Percentiles rank a stretch among this genome's conserved stretches.
Conservation (phyloP, 2,113 vertebrate genomes). For the Marmota monax region DNA sequence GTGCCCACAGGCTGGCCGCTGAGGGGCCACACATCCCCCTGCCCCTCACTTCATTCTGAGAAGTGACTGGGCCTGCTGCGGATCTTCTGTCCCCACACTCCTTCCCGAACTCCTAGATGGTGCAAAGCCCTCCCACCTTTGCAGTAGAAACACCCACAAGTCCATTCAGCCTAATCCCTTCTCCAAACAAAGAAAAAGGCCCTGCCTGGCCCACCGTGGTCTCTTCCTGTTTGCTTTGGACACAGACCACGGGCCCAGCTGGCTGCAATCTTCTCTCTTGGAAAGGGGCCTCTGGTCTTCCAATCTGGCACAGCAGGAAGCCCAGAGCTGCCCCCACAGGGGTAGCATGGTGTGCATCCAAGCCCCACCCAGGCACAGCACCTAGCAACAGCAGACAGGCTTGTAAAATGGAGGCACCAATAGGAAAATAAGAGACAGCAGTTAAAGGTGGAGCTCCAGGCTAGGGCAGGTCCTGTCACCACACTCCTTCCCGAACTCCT, state of each 20-base stretch:
- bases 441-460: background rate
- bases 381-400: background rate
- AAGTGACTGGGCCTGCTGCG: background rate
- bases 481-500: background rate
- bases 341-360: background rate
- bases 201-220: background rate
- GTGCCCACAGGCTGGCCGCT: background rate
- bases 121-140: background rate
- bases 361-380: background rate
- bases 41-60: background rate
- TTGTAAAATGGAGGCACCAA: background rate
- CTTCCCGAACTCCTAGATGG: too few relatives aligned
- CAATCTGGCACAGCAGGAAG: background rate
- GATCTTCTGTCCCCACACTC: too few relatives aligned
- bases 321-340: background rate
- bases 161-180: background rate
- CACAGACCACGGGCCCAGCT: slow-evolving; percentile 30
- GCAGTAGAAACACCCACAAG: background rate
- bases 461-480: fast-evolving
- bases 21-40: background rate
- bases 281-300: slow-evolving; percentile 33
- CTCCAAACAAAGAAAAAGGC: slow-evolving; percentile 72
- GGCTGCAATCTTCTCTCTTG: background rate
- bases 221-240: slow-evolving; percentile 83
- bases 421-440: fast-evolving